Evolutionary conservation across 1,140 invertebrate species (phyloP).

Genomic region (Reticulitermes speratus): DNA sequence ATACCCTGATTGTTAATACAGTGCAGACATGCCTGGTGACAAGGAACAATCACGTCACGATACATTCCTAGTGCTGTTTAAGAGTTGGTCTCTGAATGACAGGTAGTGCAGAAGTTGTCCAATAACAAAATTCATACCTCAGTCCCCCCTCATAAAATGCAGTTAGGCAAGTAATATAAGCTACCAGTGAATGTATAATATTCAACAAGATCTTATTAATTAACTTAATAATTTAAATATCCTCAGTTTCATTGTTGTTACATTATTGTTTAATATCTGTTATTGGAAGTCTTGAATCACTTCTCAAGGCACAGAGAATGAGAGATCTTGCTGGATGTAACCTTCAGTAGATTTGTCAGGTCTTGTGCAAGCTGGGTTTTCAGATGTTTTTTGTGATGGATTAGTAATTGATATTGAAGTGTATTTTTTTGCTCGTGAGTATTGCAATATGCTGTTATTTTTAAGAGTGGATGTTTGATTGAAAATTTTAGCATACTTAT

Average conservation of each 20-base stretch:
- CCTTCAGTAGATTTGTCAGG: not conserved
- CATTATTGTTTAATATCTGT: no score
- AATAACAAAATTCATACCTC: not conserved
- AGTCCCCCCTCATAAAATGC: not conserved
- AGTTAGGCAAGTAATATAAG: no score
- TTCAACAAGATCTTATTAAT: no score
- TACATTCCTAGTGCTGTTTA: constrained; percentile 4
- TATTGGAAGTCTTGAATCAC: not conserved
- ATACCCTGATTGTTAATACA: constrained; percentile 36
- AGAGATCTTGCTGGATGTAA: not conserved
- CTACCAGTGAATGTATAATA: no score
- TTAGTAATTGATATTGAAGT: not conserved
- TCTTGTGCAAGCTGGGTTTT: not conserved
- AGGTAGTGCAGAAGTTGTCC: not conserved
- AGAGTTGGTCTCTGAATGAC: not conserved
- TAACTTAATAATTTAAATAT: no score
- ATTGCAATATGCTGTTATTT: not conserved
- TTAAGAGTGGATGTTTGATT: not conserved
- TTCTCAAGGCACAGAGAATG: not conserved
- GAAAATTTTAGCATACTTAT: not conserved
- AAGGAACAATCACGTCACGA: not conserved
- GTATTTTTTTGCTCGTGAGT: not conserved
- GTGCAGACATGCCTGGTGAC: not conserved
- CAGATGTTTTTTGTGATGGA: not conserved
- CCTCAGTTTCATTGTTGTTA: no score